Conservation (phyloP, 2,888 invertebrate species). For the Anoplius nigerrimus region DNA sequence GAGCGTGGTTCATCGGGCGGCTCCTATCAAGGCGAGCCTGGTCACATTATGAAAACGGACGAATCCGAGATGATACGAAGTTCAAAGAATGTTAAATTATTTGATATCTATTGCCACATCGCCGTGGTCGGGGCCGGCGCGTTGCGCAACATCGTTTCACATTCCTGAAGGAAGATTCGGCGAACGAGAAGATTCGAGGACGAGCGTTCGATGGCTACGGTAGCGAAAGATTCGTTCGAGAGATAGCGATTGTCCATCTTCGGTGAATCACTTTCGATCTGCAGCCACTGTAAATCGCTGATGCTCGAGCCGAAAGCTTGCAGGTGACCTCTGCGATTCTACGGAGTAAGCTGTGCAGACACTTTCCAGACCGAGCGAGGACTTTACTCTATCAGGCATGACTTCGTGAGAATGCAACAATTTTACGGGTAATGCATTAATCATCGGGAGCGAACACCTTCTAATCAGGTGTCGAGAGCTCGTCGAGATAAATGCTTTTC, state of each 20-base stretch:
- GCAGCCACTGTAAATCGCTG: slow-evolving; percentile 25
- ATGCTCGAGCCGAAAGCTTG: slow-evolving; percentile 36
- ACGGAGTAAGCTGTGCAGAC: slow-evolving; percentile 24
- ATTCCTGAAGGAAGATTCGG: slow-evolving; percentile 6
- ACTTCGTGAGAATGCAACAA: no score
- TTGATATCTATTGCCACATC: slow-evolving; percentile 17
- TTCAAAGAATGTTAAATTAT: slow-evolving; percentile 33
- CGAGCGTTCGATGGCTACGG: background rate
- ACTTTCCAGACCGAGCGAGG: slow-evolving; percentile 13
- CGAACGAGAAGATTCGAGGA: background rate
- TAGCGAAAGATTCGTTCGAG: no score
- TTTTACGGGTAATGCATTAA: background rate
- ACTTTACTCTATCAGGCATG: no score
- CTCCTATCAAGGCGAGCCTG: slow-evolving; percentile 30
- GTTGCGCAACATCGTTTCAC: slow-evolving; percentile 23
- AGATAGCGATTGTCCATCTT: no score
- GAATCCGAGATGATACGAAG: slow-evolving; percentile 9
- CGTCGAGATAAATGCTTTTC: no score
- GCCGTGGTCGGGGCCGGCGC: no score
- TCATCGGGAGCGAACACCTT: background rate
- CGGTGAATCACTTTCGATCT: slow-evolving; percentile 15
- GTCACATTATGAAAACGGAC: slow-evolving; percentile 19
- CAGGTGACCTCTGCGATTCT: slow-evolving; percentile 30
- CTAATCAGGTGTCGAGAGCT: no score
- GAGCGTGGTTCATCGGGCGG: slow-evolving; percentile 9